Percentiles rank a stretch among this genome's conserved stretches.
Evolutionary conservation across 1,140 invertebrate species (phyloP).

Genomic region (Chlorops oryzae): DNA sequence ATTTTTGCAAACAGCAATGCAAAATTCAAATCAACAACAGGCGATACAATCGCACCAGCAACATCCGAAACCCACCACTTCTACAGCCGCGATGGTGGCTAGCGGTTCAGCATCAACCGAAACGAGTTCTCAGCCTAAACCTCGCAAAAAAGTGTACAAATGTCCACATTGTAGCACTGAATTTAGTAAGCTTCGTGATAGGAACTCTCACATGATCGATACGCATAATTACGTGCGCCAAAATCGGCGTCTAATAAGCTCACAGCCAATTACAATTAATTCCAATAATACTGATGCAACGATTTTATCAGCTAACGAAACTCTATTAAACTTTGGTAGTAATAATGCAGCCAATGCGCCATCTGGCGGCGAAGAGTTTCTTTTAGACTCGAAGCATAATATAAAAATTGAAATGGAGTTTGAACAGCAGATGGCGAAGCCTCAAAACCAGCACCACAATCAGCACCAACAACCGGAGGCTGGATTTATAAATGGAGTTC

Average conservation of each 20-base stretch:
- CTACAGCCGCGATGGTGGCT: constrained; percentile 28
- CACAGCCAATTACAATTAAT: too few relatives aligned
- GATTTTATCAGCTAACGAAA: too few relatives aligned
- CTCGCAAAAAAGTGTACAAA: constrained; percentile 36
- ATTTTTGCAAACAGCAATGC: constrained; percentile 10
- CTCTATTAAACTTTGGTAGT: too few relatives aligned
- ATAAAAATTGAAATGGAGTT: too few relatives aligned
- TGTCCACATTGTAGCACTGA: constrained; percentile 37
- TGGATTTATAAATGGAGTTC: too few relatives aligned
- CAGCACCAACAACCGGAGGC: too few relatives aligned
- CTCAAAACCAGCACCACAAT: too few relatives aligned
- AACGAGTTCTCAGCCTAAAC: constrained; percentile 5
- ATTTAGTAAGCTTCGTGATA: constrained; percentile 38
- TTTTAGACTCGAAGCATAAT: too few relatives aligned
- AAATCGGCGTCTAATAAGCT: constrained; percentile 39
- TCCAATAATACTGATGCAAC: too few relatives aligned
- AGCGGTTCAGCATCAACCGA: constrained; percentile 14
- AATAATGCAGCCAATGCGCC: too few relatives aligned
- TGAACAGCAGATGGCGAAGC: too few relatives aligned
- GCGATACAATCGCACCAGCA: constrained; percentile 2
- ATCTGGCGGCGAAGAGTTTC: too few relatives aligned
- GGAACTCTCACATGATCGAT: constrained; percentile 41
- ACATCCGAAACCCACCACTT: constrained; percentile 6
- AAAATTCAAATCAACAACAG: constrained; percentile 7
- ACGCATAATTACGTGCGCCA: constrained; percentile 42